These are phyloP conservation scores for Apeira syringaria DNA, from an alignment of 2,888 invertebrate species.

Conservation along the genomic window DNA sequence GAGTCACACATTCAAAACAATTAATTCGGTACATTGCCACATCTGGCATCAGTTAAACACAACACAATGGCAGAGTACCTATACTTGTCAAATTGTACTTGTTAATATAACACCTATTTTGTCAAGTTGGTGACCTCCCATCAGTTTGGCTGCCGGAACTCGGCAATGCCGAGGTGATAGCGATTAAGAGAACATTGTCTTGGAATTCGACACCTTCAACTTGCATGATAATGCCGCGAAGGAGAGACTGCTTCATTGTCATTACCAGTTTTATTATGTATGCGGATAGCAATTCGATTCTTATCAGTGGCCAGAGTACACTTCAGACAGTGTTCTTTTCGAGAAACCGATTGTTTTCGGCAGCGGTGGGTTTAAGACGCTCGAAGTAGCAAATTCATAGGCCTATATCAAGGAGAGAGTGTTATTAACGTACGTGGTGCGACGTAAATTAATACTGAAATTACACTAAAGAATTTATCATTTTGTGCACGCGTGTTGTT, in stretches of 20 bases:
- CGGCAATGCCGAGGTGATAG: slow-evolving; percentile 20
- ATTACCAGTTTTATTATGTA: not conserved
- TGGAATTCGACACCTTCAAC: slow-evolving; percentile 11
- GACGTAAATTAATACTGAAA: no score
- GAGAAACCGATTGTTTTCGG: no score
- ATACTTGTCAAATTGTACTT: not conserved
- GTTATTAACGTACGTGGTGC: no score
- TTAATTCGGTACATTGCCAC: not conserved
- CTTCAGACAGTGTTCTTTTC: no score
- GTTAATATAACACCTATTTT: not conserved
- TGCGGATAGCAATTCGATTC: no score
- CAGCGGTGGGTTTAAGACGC: no score
- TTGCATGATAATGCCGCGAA: slow-evolving; percentile 9
- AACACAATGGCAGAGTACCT: not conserved
- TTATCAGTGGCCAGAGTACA: no score
- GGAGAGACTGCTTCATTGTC: not conserved
- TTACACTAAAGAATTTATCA: no score
- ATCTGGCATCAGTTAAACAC: not conserved
- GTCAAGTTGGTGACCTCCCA: slow-evolving; percentile 12
- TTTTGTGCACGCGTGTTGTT: no score
- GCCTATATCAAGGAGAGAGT: no score
- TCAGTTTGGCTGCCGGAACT: slow-evolving; percentile 20
- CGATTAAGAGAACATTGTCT: slow-evolving; percentile 15
- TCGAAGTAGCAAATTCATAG: no score
- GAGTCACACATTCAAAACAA: no score